Conservation (phyloP, 2,113 vertebrate genomes). For the Syrmaticus mikado region DNA sequence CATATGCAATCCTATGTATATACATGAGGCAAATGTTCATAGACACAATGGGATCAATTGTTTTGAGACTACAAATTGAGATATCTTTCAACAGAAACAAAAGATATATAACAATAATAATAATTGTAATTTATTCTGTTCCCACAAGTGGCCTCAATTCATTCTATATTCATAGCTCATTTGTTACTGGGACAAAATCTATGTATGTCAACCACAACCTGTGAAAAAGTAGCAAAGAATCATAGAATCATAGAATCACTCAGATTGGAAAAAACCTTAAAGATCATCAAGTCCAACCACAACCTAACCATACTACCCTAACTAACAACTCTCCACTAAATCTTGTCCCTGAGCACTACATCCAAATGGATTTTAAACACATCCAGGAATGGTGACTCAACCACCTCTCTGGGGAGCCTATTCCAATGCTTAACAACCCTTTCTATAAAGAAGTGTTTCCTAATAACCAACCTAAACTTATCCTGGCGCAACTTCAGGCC, state of each 20-base stretch:
- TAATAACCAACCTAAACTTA: too few species aligned
- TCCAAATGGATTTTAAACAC: too few species aligned
- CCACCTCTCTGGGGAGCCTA: too few species aligned
- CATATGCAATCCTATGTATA: neutral
- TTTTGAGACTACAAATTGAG: neutral
- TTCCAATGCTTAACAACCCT: too few species aligned
- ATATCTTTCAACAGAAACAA: neutral
- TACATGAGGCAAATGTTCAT: neutral
- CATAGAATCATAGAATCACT: neutral
- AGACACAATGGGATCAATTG: neutral
- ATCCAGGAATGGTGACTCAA: too few species aligned
- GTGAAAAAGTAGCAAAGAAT: neutral
- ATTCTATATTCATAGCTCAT: neutral
- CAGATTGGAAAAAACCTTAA: too few species aligned
- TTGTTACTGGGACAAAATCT: neutral
- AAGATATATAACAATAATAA: neutral
- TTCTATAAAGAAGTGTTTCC: too few species aligned
- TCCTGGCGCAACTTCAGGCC: too few species aligned
- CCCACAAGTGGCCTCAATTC: accelerated
- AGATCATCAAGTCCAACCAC: too few species aligned
- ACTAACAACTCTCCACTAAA: too few species aligned
- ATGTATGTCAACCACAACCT: neutral
- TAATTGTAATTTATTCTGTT: neutral
- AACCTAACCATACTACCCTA: too few species aligned
- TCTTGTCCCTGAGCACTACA: too few species aligned